Conservation (phyloP, 2,888 invertebrate species). For the Orchestes rusci region DNA sequence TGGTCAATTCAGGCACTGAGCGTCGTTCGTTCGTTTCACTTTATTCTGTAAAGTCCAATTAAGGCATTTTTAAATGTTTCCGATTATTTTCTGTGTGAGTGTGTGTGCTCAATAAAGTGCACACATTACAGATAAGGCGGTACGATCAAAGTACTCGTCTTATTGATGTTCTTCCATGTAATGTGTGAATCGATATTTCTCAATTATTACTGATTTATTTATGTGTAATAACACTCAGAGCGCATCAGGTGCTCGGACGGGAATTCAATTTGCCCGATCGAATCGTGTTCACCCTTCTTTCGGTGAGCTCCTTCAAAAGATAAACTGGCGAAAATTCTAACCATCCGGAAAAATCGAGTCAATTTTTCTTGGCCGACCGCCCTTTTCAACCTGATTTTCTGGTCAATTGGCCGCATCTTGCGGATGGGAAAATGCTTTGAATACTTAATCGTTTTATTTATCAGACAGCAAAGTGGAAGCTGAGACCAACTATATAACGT, state of each 20-base stretch:
- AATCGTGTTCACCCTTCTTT: conserved; percentile 20
- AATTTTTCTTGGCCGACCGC: conserved; percentile 24
- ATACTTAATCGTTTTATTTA: conserved; percentile 5
- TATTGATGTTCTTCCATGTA: too few species aligned
- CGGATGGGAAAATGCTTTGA: conserved; percentile 9
- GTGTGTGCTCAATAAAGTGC: conserved; percentile 34
- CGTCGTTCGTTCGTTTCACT: conserved; percentile 29
- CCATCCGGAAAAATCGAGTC: conserved; percentile 26
- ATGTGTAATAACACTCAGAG: too few species aligned
- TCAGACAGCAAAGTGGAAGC: too few species aligned
- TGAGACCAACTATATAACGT: too few species aligned
- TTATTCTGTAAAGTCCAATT: conserved; percentile 36
- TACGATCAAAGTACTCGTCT: too few species aligned
- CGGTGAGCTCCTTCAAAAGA: conserved; percentile 21
- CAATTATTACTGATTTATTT: too few species aligned
- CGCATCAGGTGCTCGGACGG: conserved; percentile 22
- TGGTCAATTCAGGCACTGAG: conserved; percentile 35
- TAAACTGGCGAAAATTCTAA: conserved; percentile 22
- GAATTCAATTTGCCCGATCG: conserved; percentile 20
- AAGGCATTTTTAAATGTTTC: conserved; percentile 38
- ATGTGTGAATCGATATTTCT: too few species aligned
- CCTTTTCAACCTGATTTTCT: conserved; percentile 20
- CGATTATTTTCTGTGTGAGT: conserved; percentile 35
- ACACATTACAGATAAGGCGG: too few species aligned
- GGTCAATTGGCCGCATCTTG: conserved; percentile 22